phyloP scores from a whole-genome alignment of 2,797 vertebrate genomes.

The Hoplostethus atlanticus region DNA sequence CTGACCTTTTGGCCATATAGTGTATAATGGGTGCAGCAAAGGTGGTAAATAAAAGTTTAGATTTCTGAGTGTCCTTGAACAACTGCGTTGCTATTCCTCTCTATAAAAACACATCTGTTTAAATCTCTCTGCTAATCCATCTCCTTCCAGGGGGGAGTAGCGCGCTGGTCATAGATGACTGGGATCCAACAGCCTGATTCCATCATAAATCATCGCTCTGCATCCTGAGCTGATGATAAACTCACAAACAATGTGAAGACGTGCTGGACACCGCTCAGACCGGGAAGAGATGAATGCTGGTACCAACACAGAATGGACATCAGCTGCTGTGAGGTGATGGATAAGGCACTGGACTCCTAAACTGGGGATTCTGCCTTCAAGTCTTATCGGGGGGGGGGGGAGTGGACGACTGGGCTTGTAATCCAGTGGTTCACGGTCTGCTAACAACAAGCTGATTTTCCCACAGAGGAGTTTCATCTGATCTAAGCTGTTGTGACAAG shows the following conservation, averaged over 20 bases:
- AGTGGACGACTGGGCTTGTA: no score
- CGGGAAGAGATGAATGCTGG: background rate
- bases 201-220: conserved; percentile 2
- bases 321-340: background rate
- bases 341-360: background rate
- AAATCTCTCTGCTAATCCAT: background rate
- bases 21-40: background rate
- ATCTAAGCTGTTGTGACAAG: background rate
- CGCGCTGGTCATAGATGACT: background rate
- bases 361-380: background rate
- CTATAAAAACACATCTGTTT: conserved; percentile 18
- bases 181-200: background rate
- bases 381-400: background rate
- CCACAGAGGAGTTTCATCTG: background rate
- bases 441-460: background rate
- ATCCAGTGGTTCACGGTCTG: background rate
- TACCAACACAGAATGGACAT: background rate
- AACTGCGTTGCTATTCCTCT: background rate
- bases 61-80: background rate
- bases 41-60: background rate
- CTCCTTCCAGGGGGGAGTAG: background rate
- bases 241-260: background rate
- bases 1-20: no score
- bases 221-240: background rate
- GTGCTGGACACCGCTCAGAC: background rate